Conservation (phyloP, 2,113 vertebrate genomes). For the Bubo bubo region DNA sequence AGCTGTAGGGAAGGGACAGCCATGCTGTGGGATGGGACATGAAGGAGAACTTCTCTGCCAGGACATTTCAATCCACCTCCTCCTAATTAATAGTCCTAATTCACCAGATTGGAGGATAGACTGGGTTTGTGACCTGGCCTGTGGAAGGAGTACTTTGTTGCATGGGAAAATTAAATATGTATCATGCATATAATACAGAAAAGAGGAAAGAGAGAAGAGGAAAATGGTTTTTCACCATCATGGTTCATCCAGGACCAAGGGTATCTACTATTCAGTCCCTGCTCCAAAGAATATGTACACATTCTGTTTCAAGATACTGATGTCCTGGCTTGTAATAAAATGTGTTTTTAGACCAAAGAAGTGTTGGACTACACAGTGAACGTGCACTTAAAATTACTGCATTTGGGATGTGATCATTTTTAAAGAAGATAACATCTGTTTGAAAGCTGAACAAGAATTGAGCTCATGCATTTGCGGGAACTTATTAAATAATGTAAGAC, state of each 20-base stretch:
- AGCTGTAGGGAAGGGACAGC: not conserved
- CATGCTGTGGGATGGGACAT: not conserved
- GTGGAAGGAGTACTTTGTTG: not conserved
- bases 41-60: not conserved
- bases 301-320: not conserved
- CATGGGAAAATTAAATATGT: not conserved
- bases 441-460: slow-evolving; percentile 56
- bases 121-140: not conserved
- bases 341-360: slow-evolving; percentile 17
- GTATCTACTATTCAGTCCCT: not conserved
- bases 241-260: not conserved
- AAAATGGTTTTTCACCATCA: not conserved
- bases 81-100: not conserved
- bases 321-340: slow-evolving; percentile 25
- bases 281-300: not conserved
- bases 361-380: slow-evolving; percentile 35
- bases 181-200: not conserved
- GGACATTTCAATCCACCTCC: not conserved
- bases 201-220: not conserved
- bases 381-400: slow-evolving; percentile 56
- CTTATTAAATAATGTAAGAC: slow-evolving; percentile 27
- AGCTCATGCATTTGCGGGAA: slow-evolving; percentile 39
- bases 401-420: slow-evolving; percentile 31
- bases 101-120: not conserved
- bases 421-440: slow-evolving; percentile 62